Conservation (phyloP, 2,888 invertebrate genomes). For the Stenodera caucasica region DNA sequence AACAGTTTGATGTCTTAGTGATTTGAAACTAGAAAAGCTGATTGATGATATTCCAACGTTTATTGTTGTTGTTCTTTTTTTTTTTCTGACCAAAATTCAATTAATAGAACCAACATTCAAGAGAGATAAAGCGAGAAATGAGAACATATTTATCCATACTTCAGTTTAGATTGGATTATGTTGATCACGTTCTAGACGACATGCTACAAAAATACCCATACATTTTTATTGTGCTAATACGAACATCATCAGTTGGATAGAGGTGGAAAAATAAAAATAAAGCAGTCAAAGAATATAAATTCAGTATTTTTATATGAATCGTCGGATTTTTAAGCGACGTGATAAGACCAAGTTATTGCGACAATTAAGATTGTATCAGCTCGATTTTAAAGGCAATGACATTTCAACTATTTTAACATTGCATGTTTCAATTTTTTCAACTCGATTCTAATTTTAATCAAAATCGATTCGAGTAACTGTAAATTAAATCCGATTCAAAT, state of each 20-base stretch:
- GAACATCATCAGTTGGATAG: not conserved
- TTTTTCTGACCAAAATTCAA: not conserved
- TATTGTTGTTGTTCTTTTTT: not conserved
- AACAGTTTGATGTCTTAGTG: not conserved
- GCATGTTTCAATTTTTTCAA: constrained; percentile 4
- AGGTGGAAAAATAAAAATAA: not conserved
- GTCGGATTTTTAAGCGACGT: not conserved
- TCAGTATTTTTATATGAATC: not conserved
- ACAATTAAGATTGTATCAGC: not conserved
- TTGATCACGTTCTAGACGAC: not conserved
- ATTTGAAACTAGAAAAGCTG: not conserved
- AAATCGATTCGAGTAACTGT: not conserved
- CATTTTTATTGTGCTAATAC: not conserved
- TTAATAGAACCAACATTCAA: not conserved
- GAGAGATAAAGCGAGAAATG: not conserved
- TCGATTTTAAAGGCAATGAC: not conserved
- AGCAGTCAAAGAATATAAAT: not conserved
- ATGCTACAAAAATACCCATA: not conserved
- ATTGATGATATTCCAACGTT: not conserved
- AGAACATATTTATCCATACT: too few species aligned
- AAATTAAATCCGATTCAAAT: not conserved
- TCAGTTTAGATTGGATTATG: not conserved
- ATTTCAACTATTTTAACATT: not conserved
- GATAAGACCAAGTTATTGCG: not conserved
- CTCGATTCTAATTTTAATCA: too few species aligned